Conservation (phyloP, 2,797 vertebrate species). For the Gouania willdenowi region DNA sequence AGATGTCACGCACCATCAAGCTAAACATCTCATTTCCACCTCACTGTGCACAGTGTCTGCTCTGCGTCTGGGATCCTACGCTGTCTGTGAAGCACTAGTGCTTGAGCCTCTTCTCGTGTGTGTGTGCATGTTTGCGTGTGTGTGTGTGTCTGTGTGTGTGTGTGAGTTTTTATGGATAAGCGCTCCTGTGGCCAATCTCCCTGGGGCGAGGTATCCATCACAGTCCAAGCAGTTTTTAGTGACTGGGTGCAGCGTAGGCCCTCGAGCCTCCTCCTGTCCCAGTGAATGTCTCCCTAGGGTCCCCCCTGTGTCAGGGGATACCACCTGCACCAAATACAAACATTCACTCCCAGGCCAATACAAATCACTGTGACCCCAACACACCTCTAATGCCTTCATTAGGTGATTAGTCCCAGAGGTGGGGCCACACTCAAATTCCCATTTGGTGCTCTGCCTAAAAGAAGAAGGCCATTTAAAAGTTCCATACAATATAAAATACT, state of each 20-base stretch:
- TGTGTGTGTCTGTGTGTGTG: constrained; percentile 25
- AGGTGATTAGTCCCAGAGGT: constrained; percentile 72
- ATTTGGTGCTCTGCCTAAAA: constrained; percentile 6
- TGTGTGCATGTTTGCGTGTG: constrained; percentile 36
- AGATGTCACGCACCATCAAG: constrained; percentile 76
- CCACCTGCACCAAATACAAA: constrained; percentile 59
- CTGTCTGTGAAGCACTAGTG: constrained; percentile 33
- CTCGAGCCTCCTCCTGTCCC: constrained; percentile 53
- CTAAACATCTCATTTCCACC: constrained; percentile 76
- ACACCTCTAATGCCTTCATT: constrained; percentile 70
- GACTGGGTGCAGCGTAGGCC: constrained; percentile 60
- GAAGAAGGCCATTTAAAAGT: too few relatives aligned
- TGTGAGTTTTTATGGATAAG: constrained; percentile 61
- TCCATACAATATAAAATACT: too few relatives aligned
- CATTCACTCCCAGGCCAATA: constrained; percentile 26
- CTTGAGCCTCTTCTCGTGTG: constrained; percentile 15
- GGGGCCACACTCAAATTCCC: constrained; percentile 48
- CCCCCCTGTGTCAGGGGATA: constrained; percentile 66
- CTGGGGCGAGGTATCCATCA: constrained; percentile 79
- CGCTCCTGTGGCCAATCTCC: constrained; percentile 62
- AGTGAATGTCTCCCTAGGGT: constrained; percentile 74
- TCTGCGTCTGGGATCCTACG: constrained; percentile 54
- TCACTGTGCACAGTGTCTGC: constrained; percentile 60
- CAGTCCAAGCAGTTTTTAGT: constrained; percentile 58
- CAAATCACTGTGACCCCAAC: constrained; percentile 62